Evolutionary conservation across 2,888 invertebrate species (phyloP).

Genomic region (Agrochola circellaris): DNA sequence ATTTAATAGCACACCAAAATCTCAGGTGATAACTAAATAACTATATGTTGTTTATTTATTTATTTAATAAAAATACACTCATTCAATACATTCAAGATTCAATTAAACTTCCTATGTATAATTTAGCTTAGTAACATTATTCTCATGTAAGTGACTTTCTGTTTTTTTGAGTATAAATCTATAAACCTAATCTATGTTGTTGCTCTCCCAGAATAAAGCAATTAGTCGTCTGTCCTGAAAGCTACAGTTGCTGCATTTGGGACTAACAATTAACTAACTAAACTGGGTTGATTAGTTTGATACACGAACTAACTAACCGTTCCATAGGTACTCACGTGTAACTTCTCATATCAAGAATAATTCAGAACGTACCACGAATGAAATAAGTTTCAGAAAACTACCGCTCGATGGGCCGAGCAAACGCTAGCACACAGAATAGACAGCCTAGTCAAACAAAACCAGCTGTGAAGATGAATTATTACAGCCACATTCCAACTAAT

Average conservation of each 20-base stretch:
- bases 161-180: background rate
- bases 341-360: background rate
- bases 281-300: background rate
- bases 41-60: background rate
- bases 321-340: background rate
- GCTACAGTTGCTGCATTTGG: background rate
- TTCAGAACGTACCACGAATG: background rate
- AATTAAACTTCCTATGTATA: background rate
- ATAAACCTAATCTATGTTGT: background rate
- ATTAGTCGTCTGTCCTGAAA: background rate
- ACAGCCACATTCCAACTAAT: constrained; percentile 25
- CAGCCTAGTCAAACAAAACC: constrained; percentile 2
- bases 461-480: constrained; percentile 24
- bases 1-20: background rate
- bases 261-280: background rate
- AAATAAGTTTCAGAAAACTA: constrained; percentile 5
- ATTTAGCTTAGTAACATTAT: background rate
- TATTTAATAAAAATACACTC: background rate
- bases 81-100: background rate
- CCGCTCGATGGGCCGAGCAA: background rate
- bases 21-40: too few species aligned
- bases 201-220: background rate
- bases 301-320: background rate
- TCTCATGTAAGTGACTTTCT: background rate
- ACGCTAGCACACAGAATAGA: constrained; percentile 19